A percentile compares a stretch with the other conserved stretches of the same genome.
Evolutionary conservation across 2,888 invertebrate genomes (phyloP).

Genomic region (Sturmia bella): DNA sequence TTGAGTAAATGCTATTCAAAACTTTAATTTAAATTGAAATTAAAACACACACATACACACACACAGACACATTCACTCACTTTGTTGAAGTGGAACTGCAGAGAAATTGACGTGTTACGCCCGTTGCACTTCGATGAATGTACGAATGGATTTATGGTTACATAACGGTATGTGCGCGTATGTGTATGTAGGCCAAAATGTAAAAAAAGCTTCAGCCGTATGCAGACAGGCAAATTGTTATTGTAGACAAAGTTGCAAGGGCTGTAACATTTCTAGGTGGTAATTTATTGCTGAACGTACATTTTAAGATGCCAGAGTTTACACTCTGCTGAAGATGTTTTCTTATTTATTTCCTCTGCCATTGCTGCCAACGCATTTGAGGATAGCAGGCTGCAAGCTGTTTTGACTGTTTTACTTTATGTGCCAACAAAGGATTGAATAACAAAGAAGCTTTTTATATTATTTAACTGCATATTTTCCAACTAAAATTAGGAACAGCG

Average conservation of each 20-base stretch:
- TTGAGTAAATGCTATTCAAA: slow-evolving; percentile 69
- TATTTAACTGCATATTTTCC: too few relatives aligned
- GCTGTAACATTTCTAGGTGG: slow-evolving; percentile 17
- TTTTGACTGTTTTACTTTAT: not conserved
- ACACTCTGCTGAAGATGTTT: slow-evolving; percentile 53
- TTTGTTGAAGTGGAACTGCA: slow-evolving; percentile 69
- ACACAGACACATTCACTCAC: not conserved
- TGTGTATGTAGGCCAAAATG: slow-evolving; percentile 18
- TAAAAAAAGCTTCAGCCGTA: slow-evolving; percentile 14
- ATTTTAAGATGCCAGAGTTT: slow-evolving; percentile 49
- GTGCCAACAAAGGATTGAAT: not conserved
- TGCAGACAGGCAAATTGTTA: not conserved
- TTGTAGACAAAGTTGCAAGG: slow-evolving; percentile 11
- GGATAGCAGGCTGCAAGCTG: slow-evolving; percentile 4
- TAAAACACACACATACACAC: slow-evolving; percentile 59
- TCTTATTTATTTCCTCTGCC: slow-evolving; percentile 28
- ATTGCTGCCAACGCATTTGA: slow-evolving; percentile 1
- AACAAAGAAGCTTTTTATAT: too few relatives aligned
- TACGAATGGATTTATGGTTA: slow-evolving; percentile 13
- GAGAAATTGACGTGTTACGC: slow-evolving; percentile 50
- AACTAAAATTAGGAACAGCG: too few relatives aligned
- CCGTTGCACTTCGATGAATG: slow-evolving; percentile 37
- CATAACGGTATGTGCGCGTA: not conserved
- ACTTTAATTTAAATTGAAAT: slow-evolving; percentile 78
- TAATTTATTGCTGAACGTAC: slow-evolving; percentile 17